Evolutionary conservation across 2,888 invertebrate genomes (phyloP).

Genomic region (Lumbricus terrestris): DNA sequence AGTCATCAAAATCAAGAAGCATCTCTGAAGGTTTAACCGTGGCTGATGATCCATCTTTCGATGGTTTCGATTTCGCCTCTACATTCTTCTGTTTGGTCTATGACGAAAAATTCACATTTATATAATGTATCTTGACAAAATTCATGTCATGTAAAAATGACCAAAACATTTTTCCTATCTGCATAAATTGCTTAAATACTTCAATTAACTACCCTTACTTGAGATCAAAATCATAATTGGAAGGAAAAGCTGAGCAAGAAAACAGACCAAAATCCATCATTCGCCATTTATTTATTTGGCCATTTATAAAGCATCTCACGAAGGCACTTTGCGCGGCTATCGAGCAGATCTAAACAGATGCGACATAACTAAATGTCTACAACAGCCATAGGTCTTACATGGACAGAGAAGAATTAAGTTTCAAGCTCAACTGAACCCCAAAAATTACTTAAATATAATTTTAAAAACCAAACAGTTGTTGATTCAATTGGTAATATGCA

Average conservation of each 20-base stretch:
- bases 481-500: too few relatives aligned
- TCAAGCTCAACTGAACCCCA: too few relatives aligned
- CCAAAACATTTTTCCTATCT: background rate
- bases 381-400: too few relatives aligned
- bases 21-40: slow-evolving; percentile 72
- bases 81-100: background rate
- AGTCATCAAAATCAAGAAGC: slow-evolving; percentile 76
- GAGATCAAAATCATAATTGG: background rate
- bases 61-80: background rate
- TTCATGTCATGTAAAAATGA: background rate
- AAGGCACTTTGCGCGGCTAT: too few relatives aligned
- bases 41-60: slow-evolving; percentile 22
- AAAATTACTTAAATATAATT: too few relatives aligned
- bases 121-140: background rate
- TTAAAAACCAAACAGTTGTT: too few relatives aligned
- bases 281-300: background rate
- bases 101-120: background rate
- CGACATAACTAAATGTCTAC: too few relatives aligned
- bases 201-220: background rate
- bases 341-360: too few relatives aligned
- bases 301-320: too few relatives aligned
- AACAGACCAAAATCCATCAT: background rate
- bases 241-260: background rate
- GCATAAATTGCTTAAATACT: background rate
- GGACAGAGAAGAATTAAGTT: too few relatives aligned